Evolutionary conservation across 2,797 vertebrate species (phyloP), one percentile per base, ranked within the genome.

Genomic region (Sebastes goodei): DNA sequence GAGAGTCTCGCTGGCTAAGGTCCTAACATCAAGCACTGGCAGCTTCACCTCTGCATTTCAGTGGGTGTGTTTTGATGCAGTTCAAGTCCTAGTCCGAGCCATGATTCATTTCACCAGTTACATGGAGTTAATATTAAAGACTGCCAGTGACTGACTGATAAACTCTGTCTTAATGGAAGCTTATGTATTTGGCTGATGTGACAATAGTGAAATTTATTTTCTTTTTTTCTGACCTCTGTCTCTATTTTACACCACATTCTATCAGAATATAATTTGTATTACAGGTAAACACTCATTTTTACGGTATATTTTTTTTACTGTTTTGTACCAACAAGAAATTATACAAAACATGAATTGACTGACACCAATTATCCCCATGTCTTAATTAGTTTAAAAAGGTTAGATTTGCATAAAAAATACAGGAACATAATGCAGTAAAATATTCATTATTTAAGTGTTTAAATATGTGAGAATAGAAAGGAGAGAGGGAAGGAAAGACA

Each of bases 1-100:
- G n/a, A 64, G 23, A 55, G 38, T 10, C 12, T 77, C 27, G 0
- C 71, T 76, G 46, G 61, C 60, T 52, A 17, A 61, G 64, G 27
- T 60, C 72, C 38, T 42, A n/a, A 76, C 64, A 76, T 73, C 60
- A 67, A 71, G 53, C 64, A 25, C 21, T 62, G 60, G n/a, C 60
- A 57, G 59, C 35, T 57, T 73, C 61, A 29, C 27, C 17, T 4
- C 52, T 67, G 71, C 49, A 6, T 83, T 59, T 71, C 62, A 77
- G 73, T 49, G 14, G 42, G 29, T 57, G 32, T 74, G 70, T 56
- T 73, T 71, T 64, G 30, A 71, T 64, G 56, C 35, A 72, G 29
- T 25, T 66, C 55, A 71, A 69, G 72, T 66, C 30, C 27, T 10
- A 32, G 60, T 72, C 63, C 12, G 46, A 79, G 35, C 17, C 42